Evolutionary conservation across 2,888 invertebrate species (phyloP), one percentile per base, ranked within the genome.

Genomic region (Endotricha flammealis): DNA sequence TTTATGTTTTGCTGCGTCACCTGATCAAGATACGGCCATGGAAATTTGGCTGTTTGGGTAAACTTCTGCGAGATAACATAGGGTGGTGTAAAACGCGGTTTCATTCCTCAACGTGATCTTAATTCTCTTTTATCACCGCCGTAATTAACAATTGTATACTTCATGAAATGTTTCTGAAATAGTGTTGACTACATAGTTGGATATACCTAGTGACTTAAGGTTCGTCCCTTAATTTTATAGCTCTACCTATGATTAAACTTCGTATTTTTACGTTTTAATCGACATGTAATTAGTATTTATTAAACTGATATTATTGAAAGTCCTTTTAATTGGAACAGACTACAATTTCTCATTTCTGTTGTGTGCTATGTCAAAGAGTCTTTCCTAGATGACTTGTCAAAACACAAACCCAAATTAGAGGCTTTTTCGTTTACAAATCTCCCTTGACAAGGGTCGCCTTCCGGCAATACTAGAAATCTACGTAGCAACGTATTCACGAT

Each of bases 1-100:
- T 71, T 74, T 72, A 75, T 70, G 71, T 74, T 74, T 75, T 74
- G 70, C 74, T 75, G 64, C 71, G 76, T 76, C 75, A 74, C 73
- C 68, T 77, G 73, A 78, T 78, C 75, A 67, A 68, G 74, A 74
- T 72, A 70, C 53, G 61, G 55, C 55, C 41, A 53, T 52, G 53
- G 57, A 51, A 56, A 59, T 57, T 50, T n/a, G n/a, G 60, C 49
- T 41, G 36, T 39, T 44, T 43, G 36, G 41, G 39, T 44, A 35
- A 29, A 35, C 36, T 46, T 41, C 38, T 38, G 7, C 8, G 34
- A 31, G 41, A 46, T 46, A 45, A 44, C 32, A 42, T 43, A 37
- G 31, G 38, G 24, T 38, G 24, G 20, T 31, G 14, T 33, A 34
- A 37, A 42, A 37, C 23, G 30, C 30, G 28, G 22, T 14, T 32